Conservation (phyloP, 2,113 vertebrate genomes). For the Scomber colias region DNA sequence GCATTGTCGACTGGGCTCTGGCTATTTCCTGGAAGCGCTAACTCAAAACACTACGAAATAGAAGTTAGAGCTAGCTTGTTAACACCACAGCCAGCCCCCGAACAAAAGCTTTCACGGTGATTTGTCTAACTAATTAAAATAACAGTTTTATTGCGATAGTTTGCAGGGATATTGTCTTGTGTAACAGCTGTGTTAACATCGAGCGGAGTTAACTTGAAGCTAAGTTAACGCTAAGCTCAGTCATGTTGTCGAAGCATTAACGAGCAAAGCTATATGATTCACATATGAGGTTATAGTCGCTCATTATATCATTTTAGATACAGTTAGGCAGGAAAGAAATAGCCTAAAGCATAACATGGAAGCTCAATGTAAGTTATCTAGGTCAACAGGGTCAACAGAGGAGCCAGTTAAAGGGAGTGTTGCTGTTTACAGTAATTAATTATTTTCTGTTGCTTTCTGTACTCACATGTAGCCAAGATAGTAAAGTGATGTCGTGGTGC, state of each 20-base stretch:
- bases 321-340: too few relatives aligned
- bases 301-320: neutral
- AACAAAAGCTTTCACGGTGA: neutral
- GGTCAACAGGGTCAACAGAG: conserved; percentile 28
- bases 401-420: conserved; percentile 28
- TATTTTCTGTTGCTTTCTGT: neutral
- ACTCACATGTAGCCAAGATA: too few relatives aligned
- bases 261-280: neutral
- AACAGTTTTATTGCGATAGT: fast-evolving
- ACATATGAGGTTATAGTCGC: neutral
- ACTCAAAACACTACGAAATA: neutral
- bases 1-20: conserved; percentile 38
- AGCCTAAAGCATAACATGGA: neutral
- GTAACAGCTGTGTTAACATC: neutral
- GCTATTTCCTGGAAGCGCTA: conserved; percentile 67
- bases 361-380: neutral
- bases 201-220: neutral
- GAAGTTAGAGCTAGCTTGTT: conserved; percentile 54
- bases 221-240: neutral
- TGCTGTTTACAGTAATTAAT: too few relatives aligned
- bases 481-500: too few relatives aligned
- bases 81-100: neutral
- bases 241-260: neutral
- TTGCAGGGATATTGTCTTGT: neutral
- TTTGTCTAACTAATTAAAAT: too few relatives aligned